phyloP scores from a whole-genome alignment of 2,113 vertebrate genomes.

The Alosa alosa region DNA sequence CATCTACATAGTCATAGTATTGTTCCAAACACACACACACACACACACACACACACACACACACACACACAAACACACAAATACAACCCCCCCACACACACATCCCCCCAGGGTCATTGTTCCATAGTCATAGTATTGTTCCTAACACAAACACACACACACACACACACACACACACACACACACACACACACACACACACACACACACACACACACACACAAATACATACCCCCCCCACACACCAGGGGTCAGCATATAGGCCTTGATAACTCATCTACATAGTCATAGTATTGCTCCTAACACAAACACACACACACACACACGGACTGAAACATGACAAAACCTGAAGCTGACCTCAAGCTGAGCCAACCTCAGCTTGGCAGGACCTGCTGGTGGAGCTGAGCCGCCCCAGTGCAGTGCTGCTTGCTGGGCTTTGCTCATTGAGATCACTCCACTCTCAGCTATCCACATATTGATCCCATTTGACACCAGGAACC shows the following conservation, averaged over 20 bases:
- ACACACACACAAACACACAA: too few species aligned
- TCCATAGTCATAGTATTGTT: background rate
- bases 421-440: conserved; percentile 21
- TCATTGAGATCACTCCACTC: conserved; percentile 18
- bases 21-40: background rate
- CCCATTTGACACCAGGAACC: conserved; percentile 35
- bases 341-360: background rate
- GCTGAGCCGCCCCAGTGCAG: conserved; percentile 2
- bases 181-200: too few species aligned
- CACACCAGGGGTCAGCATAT: background rate
- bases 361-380: too few species aligned
- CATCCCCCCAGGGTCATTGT: too few species aligned
- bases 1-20: background rate
- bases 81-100: too few species aligned
- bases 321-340: background rate
- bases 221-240: too few species aligned
- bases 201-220: too few species aligned
- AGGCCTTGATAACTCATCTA: background rate
- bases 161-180: too few species aligned
- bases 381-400: conserved; percentile 11
- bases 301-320: background rate
- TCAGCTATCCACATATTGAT: conserved; percentile 45
- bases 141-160: background rate
- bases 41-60: too few species aligned
- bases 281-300: background rate